Conservation (phyloP, 2,888 invertebrate genomes). For the Alviniconcha strummeri region DNA sequence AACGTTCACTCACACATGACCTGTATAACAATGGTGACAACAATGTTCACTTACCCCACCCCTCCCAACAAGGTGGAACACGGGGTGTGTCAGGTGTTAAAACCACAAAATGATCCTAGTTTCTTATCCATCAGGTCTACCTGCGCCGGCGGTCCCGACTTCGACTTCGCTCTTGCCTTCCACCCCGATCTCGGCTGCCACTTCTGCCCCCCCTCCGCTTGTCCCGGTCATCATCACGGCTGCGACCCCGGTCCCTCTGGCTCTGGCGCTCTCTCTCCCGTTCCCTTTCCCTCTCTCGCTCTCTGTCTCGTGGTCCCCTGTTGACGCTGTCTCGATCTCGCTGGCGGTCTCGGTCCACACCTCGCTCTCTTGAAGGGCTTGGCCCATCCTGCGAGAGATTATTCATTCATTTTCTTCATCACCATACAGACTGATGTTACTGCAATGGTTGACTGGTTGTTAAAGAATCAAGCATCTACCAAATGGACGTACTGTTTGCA, state of each 20-base stretch:
- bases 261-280: constrained; percentile 27
- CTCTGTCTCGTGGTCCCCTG: constrained; percentile 28
- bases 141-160: constrained; percentile 30
- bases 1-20: too few species aligned
- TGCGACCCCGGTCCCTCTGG: constrained; percentile 27
- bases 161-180: constrained; percentile 31
- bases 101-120: too few species aligned
- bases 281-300: constrained; percentile 33
- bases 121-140: constrained; percentile 6
- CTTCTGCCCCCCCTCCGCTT: constrained; percentile 22
- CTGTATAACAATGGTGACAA: too few species aligned
- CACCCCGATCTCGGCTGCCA: constrained; percentile 26
- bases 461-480: too few species aligned
- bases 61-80: too few species aligned
- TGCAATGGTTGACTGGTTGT: too few species aligned
- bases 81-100: too few species aligned
- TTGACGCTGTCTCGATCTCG: constrained; percentile 33
- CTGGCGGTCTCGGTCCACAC: constrained; percentile 42
- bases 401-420: too few species aligned
- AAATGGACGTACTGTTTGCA: too few species aligned
- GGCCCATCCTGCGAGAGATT: constrained; percentile 11
- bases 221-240: constrained; percentile 31
- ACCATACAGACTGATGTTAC: too few species aligned
- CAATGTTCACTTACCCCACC: too few species aligned
- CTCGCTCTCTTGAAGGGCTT: constrained; percentile 33